These are phyloP conservation scores for Orgyia antiqua DNA, from an alignment of 2,888 invertebrate genomes.

Conservation along the genomic window DNA sequence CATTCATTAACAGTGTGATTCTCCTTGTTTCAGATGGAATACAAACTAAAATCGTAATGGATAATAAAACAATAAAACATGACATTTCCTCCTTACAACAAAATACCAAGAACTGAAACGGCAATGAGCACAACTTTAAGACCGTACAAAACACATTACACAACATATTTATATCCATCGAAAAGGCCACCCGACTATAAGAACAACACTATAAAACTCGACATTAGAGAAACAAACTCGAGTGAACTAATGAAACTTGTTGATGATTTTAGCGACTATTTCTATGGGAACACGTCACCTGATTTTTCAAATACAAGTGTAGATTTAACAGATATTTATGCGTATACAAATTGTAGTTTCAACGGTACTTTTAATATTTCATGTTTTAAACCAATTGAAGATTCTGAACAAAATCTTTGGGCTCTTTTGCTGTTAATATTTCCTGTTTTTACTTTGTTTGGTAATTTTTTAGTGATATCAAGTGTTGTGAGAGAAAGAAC, in stretches of 20 bases:
- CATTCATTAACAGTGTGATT: too few relatives aligned
- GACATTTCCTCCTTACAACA: slow-evolving; percentile 15
- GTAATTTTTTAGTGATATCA: slow-evolving; percentile 97
- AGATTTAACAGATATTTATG: slow-evolving; percentile 59
- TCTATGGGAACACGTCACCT: slow-evolving; percentile 80
- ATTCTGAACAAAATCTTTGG: slow-evolving; percentile 87
- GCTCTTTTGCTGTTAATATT: slow-evolving; percentile 92
- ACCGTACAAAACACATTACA: slow-evolving; percentile 23
- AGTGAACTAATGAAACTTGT: slow-evolving; percentile 81
- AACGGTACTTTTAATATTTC: slow-evolving; percentile 70
- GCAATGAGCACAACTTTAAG: slow-evolving; percentile 22
- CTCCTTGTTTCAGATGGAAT: slow-evolving; percentile 28
- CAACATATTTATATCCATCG: slow-evolving; percentile 27
- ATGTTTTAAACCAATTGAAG: slow-evolving; percentile 51
- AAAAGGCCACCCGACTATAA: slow-evolving; percentile 24
- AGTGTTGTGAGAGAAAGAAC: slow-evolving; percentile 94
- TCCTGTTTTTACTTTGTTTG: slow-evolving; percentile 95
- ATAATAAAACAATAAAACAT: slow-evolving; percentile 10
- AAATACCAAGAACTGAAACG: slow-evolving; percentile 14
- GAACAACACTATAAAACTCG: slow-evolving; percentile 23
- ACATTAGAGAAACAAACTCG: slow-evolving; percentile 24
- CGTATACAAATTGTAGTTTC: slow-evolving; percentile 70
- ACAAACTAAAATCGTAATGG: slow-evolving; percentile 4
- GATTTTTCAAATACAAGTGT: slow-evolving; percentile 61
- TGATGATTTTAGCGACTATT: slow-evolving; percentile 89